Conservation (phyloP, 2,113 vertebrate species). For the Crotalus tigris region DNA sequence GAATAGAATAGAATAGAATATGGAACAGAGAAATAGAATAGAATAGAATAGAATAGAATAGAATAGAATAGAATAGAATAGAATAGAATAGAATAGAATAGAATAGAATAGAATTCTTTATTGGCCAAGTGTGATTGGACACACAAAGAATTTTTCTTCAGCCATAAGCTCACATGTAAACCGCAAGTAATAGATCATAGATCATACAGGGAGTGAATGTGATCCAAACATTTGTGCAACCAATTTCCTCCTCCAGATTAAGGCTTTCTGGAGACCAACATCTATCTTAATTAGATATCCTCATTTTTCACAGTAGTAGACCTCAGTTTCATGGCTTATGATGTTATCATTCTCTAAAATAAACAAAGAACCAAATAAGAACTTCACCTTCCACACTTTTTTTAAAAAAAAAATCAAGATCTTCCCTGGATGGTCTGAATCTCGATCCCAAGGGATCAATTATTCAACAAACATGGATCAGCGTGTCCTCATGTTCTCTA, state of each 20-base stretch:
- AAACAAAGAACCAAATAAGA: neutral
- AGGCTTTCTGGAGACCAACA: neutral
- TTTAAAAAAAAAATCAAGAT: neutral
- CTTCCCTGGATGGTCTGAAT: neutral
- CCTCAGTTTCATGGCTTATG: neutral
- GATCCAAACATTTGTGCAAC: neutral
- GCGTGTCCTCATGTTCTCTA: neutral
- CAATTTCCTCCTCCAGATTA: neutral
- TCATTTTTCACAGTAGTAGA: neutral
- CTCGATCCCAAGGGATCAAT: neutral
- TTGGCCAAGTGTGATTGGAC: too few relatives aligned
- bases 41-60: too few relatives aligned
- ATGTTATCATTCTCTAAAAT: neutral
- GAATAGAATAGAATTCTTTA: too few relatives aligned
- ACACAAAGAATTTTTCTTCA: too few relatives aligned
- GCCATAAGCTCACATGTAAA: too few relatives aligned
- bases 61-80: too few relatives aligned
- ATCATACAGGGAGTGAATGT: neutral
- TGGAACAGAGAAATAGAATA: rapidly evolving
- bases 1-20: too few relatives aligned
- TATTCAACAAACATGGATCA: neutral
- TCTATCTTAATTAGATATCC: neutral
- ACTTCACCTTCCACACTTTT: neutral
- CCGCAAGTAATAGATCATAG: too few relatives aligned
- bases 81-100: too few relatives aligned